These are phyloP conservation scores for Lithosia quadra DNA, from an alignment of 2,888 invertebrate species.

Conservation along the genomic window DNA sequence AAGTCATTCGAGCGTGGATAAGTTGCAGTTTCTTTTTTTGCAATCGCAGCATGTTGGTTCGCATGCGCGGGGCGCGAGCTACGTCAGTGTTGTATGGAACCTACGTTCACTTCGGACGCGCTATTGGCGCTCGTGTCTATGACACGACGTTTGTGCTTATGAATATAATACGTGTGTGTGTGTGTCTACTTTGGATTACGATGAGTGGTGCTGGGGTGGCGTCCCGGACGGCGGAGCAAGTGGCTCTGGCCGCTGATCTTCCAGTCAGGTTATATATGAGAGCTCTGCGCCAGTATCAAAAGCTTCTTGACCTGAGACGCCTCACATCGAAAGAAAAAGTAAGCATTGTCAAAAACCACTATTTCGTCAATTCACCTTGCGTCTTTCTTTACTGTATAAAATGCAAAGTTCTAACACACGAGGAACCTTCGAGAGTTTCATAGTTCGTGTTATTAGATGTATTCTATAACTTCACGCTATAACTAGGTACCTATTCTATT, in stretches of 20 bases:
- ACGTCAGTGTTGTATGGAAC: conserved; percentile 81
- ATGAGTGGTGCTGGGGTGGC: conserved; percentile 81
- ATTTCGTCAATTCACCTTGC: background rate
- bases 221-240: conserved; percentile 68
- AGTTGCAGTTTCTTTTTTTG: conserved; percentile 78
- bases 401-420: background rate
- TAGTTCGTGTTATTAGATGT: background rate
- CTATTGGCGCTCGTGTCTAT: conserved; percentile 71
- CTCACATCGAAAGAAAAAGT: conserved; percentile 85
- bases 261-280: conserved; percentile 86
- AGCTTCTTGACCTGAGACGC: conserved; percentile 86
- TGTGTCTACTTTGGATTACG: conserved; percentile 65
- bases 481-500: background rate
- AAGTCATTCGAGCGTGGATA: conserved; percentile 74
- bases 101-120: conserved; percentile 86
- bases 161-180: conserved; percentile 69
- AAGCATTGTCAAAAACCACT: conserved; percentile 58
- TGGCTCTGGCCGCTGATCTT: conserved; percentile 68
- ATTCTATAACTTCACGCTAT: background rate
- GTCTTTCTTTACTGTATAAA: background rate
- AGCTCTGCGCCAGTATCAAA: conserved; percentile 89
- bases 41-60: conserved; percentile 71
- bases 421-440: background rate
- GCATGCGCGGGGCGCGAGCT: conserved; percentile 75
- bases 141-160: conserved; percentile 66